Evolutionary conservation across 2,113 vertebrate species (phyloP), one percentile per base, ranked within the genome.

Genomic region (Halcyon malimbica): DNA sequence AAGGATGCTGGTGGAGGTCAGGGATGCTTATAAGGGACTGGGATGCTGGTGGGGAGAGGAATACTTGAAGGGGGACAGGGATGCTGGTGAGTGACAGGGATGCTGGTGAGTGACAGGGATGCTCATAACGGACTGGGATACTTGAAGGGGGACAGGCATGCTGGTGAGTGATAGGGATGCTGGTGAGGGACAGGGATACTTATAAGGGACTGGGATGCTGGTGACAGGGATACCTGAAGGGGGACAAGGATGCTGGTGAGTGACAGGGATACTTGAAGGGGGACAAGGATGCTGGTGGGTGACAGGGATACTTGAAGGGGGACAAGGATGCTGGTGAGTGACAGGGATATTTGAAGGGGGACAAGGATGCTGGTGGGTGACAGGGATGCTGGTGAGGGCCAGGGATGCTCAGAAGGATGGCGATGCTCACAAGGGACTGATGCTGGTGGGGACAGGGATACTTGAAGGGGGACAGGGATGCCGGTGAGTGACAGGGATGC

Each of bases 21-120:
- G 48, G 67, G 80, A 3, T 59, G 98, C 99, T 99, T 97, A 99
- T 99, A 99, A 91, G 99, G 99, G 84, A 99, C 20, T 5, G 19
- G 6, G 19, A 44, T 28, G 19, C 14, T 48, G 6, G 23, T 42
- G 14, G n/a, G n/a, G n/a, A n/a, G n/a, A n/a, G n/a, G n/a, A n/a
- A n/a, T n/a, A n/a, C n/a, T n/a, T n/a, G n/a, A n/a, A n/a, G n/a
- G n/a, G n/a, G n/a, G 50, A 51, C 50, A 51, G 46, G 46, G 46
- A 21, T 48, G 20, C 8, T 21, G 4, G 6, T 10, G 46, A 10
- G 20, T 19, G 48, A 48, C 48, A 48, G 48, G 20, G 48, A 48
- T 48, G 20, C 48, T 68, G 2, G 3, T 1, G 7, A 17, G 8
- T 13, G 26, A 19, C 28, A 8, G 26, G 7, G 17, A 48, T 35